phyloP scores from a whole-genome alignment of 2,888 invertebrate genomes.

The Ectemnius lituratus region DNA sequence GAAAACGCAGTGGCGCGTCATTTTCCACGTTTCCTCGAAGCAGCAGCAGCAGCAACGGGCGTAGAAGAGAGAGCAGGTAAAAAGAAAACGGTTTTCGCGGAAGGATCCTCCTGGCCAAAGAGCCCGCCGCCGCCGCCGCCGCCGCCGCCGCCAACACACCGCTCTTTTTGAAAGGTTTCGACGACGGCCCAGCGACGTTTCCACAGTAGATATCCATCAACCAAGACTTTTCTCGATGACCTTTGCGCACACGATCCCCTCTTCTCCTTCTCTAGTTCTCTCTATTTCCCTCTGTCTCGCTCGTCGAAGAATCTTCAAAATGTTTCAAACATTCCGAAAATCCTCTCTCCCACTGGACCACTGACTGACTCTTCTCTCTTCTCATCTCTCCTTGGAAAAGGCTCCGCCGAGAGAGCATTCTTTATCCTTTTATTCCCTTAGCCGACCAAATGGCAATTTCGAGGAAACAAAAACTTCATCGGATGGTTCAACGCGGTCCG shows the following conservation, averaged over 20 bases:
- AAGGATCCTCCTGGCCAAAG: slow-evolving; percentile 38
- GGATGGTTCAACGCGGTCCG: no score
- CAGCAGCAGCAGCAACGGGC: no score
- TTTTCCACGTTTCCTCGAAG: slow-evolving; percentile 47
- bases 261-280: slow-evolving; percentile 7
- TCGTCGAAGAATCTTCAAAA: slow-evolving; percentile 17
- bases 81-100: slow-evolving; percentile 53
- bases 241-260: slow-evolving; percentile 27
- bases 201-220: slow-evolving; percentile 44
- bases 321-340: slow-evolving; percentile 3
- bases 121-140: background rate
- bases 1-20: slow-evolving; percentile 45
- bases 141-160: background rate
- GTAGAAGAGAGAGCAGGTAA: slow-evolving; percentile 40
- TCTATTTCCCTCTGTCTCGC: background rate
- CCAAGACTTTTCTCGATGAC: slow-evolving; percentile 34
- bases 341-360: background rate
- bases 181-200: slow-evolving; percentile 23
- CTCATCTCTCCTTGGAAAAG: background rate
- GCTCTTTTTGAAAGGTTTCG: slow-evolving; percentile 37
- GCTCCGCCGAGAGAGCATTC: background rate
- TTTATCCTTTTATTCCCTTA: background rate
- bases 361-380: no score
- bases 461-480: no score
- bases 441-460: no score